Percentiles rank a stretch among this genome's conserved stretches.
These are phyloP conservation scores for Anguilla rostrata DNA, from an alignment of 2,113 vertebrate species.

Conservation along the genomic window DNA sequence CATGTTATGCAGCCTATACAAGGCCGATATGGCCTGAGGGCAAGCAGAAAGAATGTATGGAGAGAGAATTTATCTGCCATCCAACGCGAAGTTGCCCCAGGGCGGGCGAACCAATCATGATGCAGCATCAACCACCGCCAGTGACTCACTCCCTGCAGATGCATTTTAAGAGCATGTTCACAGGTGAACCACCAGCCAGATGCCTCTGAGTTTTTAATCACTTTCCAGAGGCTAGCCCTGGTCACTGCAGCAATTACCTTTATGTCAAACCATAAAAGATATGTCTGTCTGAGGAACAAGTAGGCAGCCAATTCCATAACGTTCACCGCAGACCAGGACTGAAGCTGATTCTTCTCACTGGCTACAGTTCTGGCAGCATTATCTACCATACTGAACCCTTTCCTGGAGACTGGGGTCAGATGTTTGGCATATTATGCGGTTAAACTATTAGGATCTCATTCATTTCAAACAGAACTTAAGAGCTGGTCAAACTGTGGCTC, in stretches of 20 bases:
- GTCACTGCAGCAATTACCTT: conserved; percentile 75
- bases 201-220: conserved; percentile 71
- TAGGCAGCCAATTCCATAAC: conserved; percentile 61
- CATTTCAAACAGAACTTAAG: conserved; percentile 6
- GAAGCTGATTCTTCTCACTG: conserved; percentile 47
- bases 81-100: conserved; percentile 18
- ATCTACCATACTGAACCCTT: conserved; percentile 24
- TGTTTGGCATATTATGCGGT: background rate
- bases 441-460: conserved; percentile 21
- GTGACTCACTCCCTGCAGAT: conserved; percentile 38
- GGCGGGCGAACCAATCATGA: background rate
- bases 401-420: background rate
- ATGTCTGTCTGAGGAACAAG: conserved; percentile 66
- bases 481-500: background rate
- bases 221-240: conserved; percentile 70
- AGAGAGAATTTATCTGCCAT: conserved; percentile 11
- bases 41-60: background rate
- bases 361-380: conserved; percentile 14
- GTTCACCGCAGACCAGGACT: conserved; percentile 62
- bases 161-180: conserved; percentile 59
- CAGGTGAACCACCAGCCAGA: conserved; percentile 49
- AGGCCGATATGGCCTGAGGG: background rate
- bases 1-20: background rate
- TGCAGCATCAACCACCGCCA: conserved; percentile 29
- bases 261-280: conserved; percentile 74